Conservation (phyloP, 2,113 vertebrate genomes). For the Colius striatus region DNA sequence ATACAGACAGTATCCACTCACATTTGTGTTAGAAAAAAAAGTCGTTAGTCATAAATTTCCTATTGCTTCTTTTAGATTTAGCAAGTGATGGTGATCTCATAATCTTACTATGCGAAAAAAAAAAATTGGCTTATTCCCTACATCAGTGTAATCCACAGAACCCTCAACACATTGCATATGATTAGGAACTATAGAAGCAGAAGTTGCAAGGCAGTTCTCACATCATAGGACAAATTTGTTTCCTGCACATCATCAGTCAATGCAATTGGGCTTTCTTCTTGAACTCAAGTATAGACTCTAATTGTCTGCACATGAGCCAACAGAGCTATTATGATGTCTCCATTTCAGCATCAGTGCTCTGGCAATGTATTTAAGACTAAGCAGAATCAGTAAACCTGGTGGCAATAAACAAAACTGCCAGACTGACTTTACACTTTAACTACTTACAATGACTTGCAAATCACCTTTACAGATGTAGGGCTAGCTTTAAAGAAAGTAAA, state of each 20-base stretch:
- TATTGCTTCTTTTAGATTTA: not conserved
- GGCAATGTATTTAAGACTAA: not conserved
- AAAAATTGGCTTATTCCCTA: not conserved
- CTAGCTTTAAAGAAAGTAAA: not conserved
- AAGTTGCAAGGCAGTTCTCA: not conserved
- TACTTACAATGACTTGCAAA: not conserved
- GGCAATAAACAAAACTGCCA: not conserved
- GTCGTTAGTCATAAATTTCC: not conserved
- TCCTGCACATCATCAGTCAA: not conserved
- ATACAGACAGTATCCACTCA: not conserved
- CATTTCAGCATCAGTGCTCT: not conserved
- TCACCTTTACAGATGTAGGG: not conserved
- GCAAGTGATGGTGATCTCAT: not conserved
- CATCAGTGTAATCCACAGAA: not conserved
- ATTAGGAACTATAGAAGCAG: not conserved
- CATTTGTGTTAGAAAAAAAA: not conserved
- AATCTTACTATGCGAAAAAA: not conserved
- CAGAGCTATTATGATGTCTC: slow-evolving; percentile 19
- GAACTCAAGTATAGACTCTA: not conserved
- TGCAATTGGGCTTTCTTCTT: not conserved
- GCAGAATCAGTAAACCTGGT: not conserved
- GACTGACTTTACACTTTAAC: not conserved
- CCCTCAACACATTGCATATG: not conserved
- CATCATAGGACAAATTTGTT: not conserved
- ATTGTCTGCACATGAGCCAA: not conserved